Evolutionary conservation across 2,113 vertebrate genomes (phyloP), one percentile per base, ranked within the genome.

Genomic region (Scatophagus argus): DNA sequence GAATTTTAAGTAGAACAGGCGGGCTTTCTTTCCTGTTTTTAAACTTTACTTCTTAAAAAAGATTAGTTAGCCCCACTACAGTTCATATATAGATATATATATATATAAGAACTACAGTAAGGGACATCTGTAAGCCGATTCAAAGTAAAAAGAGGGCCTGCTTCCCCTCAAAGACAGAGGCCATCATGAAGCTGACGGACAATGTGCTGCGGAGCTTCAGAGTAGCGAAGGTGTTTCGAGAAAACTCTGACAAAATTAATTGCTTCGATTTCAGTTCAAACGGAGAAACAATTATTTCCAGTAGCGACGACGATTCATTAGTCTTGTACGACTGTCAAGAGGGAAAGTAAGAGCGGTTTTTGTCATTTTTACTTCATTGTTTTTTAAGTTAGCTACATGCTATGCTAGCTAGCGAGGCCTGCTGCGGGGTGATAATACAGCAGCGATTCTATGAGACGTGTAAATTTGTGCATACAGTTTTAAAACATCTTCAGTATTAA

Each of bases 251-350:
- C 91, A 99, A 99, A 92, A 99, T 99, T 55, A 99, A 99, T 87
- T 99, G 98, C 88, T 99, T 99, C 77, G 98, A 99, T 66, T 99
- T 99, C 93, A 98, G 98, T 65, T 98, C 98, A 9, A 99, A 98
- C 47, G 98, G 98, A 69, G 98, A 99, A 92, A 98, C 97, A 1
- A 97, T 99, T 71, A 99, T 99, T 84, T 99, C 97, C 63, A 99
- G 98, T 93, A 99, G 98, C 90, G 98, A 99, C 82, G 98, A 99
- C 60, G 98, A 99, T 81, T 99, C 98, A 25, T 95, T 99, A 85
- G 98, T 99, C 59, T 93, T 99, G 31, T 99, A 99, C 43, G 98
- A 99, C 92, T 99, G 98, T 91, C 98, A 99, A 87, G 98, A 99
- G 94, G 98, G 98, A 91, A 99, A 99, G 98, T 99, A 95, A 97